Base-by-base conservation (phyloP, 2,113 vertebrate species). In the Ammodytes dubius region DNA sequence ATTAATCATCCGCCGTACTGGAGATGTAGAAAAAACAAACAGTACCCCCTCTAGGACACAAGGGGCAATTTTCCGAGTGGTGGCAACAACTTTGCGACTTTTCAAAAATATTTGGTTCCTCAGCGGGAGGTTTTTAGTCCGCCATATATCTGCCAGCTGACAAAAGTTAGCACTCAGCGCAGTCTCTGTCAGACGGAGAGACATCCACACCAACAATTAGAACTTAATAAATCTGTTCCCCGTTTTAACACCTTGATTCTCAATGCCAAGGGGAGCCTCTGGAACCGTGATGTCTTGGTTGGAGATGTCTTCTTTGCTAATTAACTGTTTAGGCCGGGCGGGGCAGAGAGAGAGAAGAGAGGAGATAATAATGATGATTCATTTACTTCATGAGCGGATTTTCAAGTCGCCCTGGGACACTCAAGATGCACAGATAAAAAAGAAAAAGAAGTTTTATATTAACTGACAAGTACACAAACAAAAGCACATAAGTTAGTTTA, bases 201-300 rank as follows among this genome's bases (percentile, higher is more conserved):
- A 95, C 95, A 92, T 91, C 91, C 92, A 93, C 89, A 92, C 92
- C 90, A 90, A 94, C 93, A 95, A 96, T 96, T 95, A 96, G 91
- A 91, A 93, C 91, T 93, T 94, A 94, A 95, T 94, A 93, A 94
- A 96, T 95, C 91, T 92, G 77, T 86, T 87, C 68, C 69, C 66
- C 86, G 81, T 96, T 94, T 95, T 96, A 94, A 88, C 92, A 90
- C 90, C 86, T 87, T 90, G 79, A 81, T 90, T 91, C 86, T 83
- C 50, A 82, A 46, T 81, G 57, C 79, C 37, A 13, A 80, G 65
- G 75, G 88, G 67, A 27, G 84, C 50, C 79, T 56, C 35, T 15
- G 52, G 19, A 57, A 64, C 27, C 14, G 14, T 82, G 90, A 87
- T 63, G 80, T 88, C 90, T 87, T 82, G 71, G 82, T 67, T 61